phyloP scores from a whole-genome alignment of 1,140 invertebrate genomes.

The Watersipora subatra region DNA sequence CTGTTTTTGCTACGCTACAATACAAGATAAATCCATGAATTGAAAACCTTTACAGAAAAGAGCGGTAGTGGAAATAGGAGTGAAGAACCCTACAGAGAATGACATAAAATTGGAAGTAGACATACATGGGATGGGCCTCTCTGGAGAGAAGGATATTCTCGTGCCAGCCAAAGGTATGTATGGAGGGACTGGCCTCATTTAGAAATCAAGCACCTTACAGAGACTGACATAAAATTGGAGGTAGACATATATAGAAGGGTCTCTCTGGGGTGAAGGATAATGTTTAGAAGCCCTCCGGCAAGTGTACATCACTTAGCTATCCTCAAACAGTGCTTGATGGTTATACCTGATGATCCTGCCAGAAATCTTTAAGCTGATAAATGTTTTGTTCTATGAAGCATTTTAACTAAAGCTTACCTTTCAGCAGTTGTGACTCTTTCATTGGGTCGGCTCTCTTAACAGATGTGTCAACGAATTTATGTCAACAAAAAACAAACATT shows the following conservation, averaged over 20 bases:
- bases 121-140: conserved; percentile 24
- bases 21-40: background rate
- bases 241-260: conserved; percentile 23
- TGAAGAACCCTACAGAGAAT: conserved; percentile 30
- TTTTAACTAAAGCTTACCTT: conserved; percentile 24
- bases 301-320: no score
- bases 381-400: no score
- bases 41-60: conserved; percentile 23
- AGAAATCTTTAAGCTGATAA: no score
- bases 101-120: conserved; percentile 23
- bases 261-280: conserved; percentile 19
- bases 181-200: no score
- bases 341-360: no score
- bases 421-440: no score
- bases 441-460: no score
- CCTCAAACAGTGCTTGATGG: no score
- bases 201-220: conserved; percentile 31
- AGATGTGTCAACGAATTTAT: no score
- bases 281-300: no score
- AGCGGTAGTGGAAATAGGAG: conserved; percentile 26
- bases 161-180: background rate
- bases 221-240: conserved; percentile 22
- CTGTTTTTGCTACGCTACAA: no score
- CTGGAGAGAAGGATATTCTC: conserved; percentile 15
- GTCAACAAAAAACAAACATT: no score